Percentiles rank a stretch among this genome's conserved stretches.
Evolutionary conservation across 2,797 vertebrate genomes (phyloP).

Genomic region (Petrocephalus schoutedeni): DNA sequence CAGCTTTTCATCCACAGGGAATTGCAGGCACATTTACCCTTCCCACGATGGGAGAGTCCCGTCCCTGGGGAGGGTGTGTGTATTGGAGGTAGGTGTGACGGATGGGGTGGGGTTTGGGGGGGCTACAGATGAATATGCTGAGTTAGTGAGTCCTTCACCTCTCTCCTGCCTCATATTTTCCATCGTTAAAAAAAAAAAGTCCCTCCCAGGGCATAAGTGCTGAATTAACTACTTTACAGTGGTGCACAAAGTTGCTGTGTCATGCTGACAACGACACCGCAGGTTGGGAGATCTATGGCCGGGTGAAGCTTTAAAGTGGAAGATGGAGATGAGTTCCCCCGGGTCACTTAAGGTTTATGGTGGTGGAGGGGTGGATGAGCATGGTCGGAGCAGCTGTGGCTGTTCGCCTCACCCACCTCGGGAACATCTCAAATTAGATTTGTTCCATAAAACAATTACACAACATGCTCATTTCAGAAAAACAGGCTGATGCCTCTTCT

Average conservation of each 20-base stretch:
- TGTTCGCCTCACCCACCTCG: background rate
- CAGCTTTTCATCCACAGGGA: slow-evolving; percentile 25
- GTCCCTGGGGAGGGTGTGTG: slow-evolving; percentile 3
- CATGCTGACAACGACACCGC: slow-evolving; percentile 27
- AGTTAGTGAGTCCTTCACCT: slow-evolving; percentile 47
- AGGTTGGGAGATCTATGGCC: background rate
- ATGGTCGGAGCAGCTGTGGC: background rate
- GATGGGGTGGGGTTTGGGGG: slow-evolving; percentile 23
- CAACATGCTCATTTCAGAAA: background rate
- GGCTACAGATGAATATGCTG: slow-evolving; percentile 45
- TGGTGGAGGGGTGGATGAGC: background rate
- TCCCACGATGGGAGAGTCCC: background rate
- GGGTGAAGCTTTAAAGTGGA: background rate
- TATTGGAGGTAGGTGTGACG: slow-evolving; percentile 34
- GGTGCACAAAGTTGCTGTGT: slow-evolving; percentile 42
- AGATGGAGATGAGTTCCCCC: background rate
- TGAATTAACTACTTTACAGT: slow-evolving; percentile 42
- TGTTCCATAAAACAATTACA: slow-evolving; percentile 20
- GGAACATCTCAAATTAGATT: slow-evolving; percentile 12
- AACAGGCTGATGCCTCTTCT: background rate
- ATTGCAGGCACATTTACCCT: background rate
- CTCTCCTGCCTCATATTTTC: slow-evolving; percentile 54
- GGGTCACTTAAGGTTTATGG: slow-evolving; percentile 1
- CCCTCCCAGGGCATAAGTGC: slow-evolving; percentile 36
- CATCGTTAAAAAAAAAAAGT: slow-evolving; percentile 41